Evolutionary conservation across 1,140 invertebrate species (phyloP), one percentile per base, ranked within the genome.

Genomic region (Heliothis virescens): DNA sequence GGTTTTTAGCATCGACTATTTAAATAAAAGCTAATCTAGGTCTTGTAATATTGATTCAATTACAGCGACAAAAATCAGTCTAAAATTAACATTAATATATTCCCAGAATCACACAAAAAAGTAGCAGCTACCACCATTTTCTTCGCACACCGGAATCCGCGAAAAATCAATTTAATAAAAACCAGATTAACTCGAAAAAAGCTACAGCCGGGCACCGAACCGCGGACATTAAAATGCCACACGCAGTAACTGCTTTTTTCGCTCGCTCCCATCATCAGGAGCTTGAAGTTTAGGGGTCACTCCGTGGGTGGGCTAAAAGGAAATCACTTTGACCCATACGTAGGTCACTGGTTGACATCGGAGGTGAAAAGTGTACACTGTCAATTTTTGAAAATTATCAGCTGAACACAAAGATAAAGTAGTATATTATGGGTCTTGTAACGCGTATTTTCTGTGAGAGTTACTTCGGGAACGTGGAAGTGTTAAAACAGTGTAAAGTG

Each of bases 151-250:
- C 34, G 29, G 13, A 75, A 57, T 47, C 55, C 53, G 53, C 26
- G 71, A 62, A 52, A 75, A 75, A 75, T 75, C 55, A 75, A 75
- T 75, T 75, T 60, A 75, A 75, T 75, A 62, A 59, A 62, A 62
- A 60, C 41, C 55, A 75, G 55, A 75, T 75, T 75, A 72, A 75
- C 15, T 71, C 48, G 34, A 48, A 62, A 75, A 74, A 60, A 75
- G 41, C 18, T 26, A 18, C 72, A 62, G 48, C 21, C 72, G 71
- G 26, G 72, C 48, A 75, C 57, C 47, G 72, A 75, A 62, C 34
- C 12, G 11, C 18, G 41, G 16, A 62, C 57, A 75, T 75, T 75
- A 75, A 75, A 60, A 75, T 72, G 69, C 69, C 69, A 72, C 69
- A 41, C 52, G 69, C 69, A 50, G 67, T 10, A 57, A 48, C 52